Percentiles rank a stretch among this genome's conserved stretches.
phyloP scores from a whole-genome alignment of 2,888 invertebrate species.

The Strigamia maritima region DNA sequence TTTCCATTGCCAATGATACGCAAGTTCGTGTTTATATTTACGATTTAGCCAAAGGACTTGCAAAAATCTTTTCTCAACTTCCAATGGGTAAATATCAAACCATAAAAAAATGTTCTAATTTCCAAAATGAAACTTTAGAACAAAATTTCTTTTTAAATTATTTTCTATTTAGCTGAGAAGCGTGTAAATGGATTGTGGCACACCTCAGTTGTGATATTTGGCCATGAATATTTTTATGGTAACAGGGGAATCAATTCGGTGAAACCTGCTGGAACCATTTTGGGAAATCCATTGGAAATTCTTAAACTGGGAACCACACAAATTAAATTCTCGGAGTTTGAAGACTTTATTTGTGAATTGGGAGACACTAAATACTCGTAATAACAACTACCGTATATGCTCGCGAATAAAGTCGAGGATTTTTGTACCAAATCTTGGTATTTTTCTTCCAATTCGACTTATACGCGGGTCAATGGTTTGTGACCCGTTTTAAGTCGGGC shows the following conservation, averaged over 20 bases:
- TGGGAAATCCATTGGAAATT: slow-evolving; percentile 70
- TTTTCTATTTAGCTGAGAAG: no score
- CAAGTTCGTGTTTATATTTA: slow-evolving; percentile 77
- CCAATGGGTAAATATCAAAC: slow-evolving; percentile 64
- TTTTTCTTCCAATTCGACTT: no score
- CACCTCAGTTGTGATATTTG: slow-evolving; percentile 83
- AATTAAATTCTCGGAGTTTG: slow-evolving; percentile 75
- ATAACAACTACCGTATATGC: no score
- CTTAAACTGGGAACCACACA: slow-evolving; percentile 74
- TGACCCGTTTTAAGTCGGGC: no score
- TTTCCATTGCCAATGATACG: slow-evolving; percentile 40
- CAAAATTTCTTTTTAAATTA: not conserved
- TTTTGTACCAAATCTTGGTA: no score
- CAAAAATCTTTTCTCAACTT: slow-evolving; percentile 68
- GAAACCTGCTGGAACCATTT: slow-evolving; percentile 68
- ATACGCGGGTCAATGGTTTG: no score
- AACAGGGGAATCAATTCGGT: slow-evolving; percentile 59
- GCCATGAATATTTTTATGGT: slow-evolving; percentile 83
- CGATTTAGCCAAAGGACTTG: slow-evolving; percentile 78
- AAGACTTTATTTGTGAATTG: slow-evolving; percentile 75
- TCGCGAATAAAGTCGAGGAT: no score
- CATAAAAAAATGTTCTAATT: not conserved
- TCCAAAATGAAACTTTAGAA: not conserved
- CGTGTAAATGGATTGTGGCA: slow-evolving; percentile 58
- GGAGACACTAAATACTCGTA: slow-evolving; percentile 71